A percentile compares a stretch with the other conserved stretches of the same genome.
Conservation (phyloP, 2,888 invertebrate genomes). For the Drosophila diplacantha region DNA sequence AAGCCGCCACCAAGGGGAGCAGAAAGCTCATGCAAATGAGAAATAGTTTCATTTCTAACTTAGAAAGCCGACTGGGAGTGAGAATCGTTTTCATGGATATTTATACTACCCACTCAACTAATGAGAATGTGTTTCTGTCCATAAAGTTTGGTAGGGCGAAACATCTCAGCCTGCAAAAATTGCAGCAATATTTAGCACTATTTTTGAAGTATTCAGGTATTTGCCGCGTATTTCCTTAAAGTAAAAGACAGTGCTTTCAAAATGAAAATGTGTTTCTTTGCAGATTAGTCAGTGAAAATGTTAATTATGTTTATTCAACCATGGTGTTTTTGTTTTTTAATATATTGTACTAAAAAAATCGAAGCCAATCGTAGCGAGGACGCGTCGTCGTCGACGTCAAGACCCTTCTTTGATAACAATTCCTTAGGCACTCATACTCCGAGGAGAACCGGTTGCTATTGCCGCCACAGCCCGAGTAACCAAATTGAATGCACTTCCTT, state of each 20-base stretch:
- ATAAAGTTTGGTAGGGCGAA: background rate
- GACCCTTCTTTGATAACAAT: background rate
- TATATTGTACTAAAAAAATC: background rate
- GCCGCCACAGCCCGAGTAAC: slow-evolving; percentile 5
- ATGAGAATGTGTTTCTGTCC: background rate
- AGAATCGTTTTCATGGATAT: no score
- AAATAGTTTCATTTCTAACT: no score
- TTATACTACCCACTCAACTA: no score
- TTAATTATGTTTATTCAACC: background rate
- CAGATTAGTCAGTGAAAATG: background rate
- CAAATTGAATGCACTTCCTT: background rate
- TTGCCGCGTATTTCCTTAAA: no score
- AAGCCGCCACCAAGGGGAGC: no score
- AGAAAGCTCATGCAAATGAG: no score
- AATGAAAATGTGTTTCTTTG: no score
- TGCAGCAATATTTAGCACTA: background rate
- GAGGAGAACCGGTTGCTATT: background rate
- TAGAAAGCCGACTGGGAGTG: no score
- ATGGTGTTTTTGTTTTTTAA: background rate
- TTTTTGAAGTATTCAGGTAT: no score
- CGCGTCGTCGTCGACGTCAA: no score
- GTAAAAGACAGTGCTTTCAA: no score
- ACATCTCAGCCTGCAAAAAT: background rate
- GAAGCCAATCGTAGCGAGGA: no score
- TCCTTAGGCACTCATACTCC: background rate